Evolutionary conservation across 2,113 vertebrate species (phyloP), one percentile per base, ranked within the genome.

Genomic region (Platysternon megacephalum): DNA sequence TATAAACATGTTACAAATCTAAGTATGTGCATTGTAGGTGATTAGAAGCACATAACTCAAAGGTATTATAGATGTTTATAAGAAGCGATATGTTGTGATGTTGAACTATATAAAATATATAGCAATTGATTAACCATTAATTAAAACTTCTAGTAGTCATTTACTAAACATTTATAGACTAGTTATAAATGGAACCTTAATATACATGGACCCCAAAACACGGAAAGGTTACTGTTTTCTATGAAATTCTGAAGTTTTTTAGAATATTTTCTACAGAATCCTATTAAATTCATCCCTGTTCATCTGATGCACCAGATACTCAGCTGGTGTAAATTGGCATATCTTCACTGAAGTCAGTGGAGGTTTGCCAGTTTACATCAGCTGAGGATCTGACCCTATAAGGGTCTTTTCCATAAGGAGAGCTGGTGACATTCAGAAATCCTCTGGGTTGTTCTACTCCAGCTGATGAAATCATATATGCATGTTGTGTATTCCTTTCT

Each of bases 1-100:
- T 49, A 6, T 93, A 91, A 97, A 93, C 90, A 9, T 39, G 90
- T 93, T 86, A 93, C 78, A 82, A 87, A 88, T 94, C 87, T 96
- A 39, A 29, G 29, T 16, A 13, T 28, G 65, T 39, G 55, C 86
- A 91, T 16, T 78, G 26, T 28, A 78, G 22, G 44, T 91, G 82
- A 80, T 91, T 95, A 87, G 72, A 90, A 93, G 48, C 39, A 89
- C 39, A 86, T 95, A 93, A 91, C 76, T 65, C 89, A 65, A 82
- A 93, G 78, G 82, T 92, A 92, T 90, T 91, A 89, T 4, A 76
- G 65, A 82, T 42, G 51, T 24, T 78, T 92, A 6, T 79, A 91
- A 56, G 24, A 95, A 61, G 42, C 87, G 84, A 90, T 94, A 86
- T 68, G 52, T 91, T 88, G 91, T 87, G 35, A 0, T 8, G 1